Conservation (phyloP, 2,888 invertebrate species). For the Cephus rjabovi region DNA sequence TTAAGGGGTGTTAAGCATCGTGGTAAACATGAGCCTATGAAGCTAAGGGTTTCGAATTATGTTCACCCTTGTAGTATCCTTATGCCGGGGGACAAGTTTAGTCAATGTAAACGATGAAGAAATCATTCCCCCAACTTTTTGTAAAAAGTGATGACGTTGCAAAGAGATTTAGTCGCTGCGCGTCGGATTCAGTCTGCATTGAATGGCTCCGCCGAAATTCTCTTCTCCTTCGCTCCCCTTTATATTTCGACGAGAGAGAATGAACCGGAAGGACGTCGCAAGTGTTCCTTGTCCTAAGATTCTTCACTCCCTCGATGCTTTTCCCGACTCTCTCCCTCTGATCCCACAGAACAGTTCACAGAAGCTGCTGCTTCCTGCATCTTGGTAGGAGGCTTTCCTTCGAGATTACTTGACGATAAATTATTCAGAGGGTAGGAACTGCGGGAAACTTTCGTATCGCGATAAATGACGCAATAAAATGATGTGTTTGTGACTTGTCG, state of each 20-base stretch:
- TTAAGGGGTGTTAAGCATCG: neutral
- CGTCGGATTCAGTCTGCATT: neutral
- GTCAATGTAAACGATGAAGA: neutral
- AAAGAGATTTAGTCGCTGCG: neutral
- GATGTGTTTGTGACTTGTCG: neutral
- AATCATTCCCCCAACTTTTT: neutral
- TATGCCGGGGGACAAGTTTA: neutral
- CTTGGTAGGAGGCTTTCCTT: constrained; percentile 7
- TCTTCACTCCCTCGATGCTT: neutral
- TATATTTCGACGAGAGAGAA: neutral
- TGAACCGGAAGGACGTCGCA: neutral
- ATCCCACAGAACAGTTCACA: neutral
- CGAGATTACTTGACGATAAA: constrained; percentile 20
- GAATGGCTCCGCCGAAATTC: neutral
- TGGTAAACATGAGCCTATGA: neutral
- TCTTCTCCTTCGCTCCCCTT: neutral
- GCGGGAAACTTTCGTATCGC: neutral
- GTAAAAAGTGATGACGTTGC: neutral
- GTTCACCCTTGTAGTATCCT: neutral
- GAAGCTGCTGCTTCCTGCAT: constrained; percentile 1
- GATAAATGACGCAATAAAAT: constrained; percentile 1
- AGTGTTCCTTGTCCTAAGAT: neutral
- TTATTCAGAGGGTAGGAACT: neutral
- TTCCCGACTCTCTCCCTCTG: neutral
- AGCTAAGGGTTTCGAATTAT: neutral